A percentile compares a stretch with the other conserved stretches of the same genome.
Evolutionary conservation across 2,888 invertebrate species (phyloP).

Genomic region (Eubasilissa splendida): DNA sequence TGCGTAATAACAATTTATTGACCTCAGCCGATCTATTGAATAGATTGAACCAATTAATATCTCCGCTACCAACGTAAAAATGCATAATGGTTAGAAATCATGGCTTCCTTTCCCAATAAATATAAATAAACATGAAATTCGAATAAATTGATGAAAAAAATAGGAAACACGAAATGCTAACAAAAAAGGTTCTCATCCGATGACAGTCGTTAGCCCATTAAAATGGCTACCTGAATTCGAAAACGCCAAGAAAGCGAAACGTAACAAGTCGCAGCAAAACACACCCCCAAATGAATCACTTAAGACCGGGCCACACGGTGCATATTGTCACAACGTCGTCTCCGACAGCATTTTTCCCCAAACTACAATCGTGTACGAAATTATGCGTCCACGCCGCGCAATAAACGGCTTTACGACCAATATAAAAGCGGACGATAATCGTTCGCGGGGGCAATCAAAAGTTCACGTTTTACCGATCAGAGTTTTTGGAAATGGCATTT

Average conservation of each 20-base stretch:
- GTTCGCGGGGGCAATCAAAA: constrained; percentile 47
- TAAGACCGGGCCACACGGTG: background rate
- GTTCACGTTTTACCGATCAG: constrained; percentile 49
- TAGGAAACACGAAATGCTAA: constrained; percentile 44
- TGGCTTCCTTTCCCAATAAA: constrained; percentile 52
- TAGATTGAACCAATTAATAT: constrained; percentile 36
- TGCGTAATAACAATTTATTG: background rate
- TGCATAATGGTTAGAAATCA: constrained; percentile 46
- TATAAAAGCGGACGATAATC: constrained; percentile 48
- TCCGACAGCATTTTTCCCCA: constrained; percentile 40
- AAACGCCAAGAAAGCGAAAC: constrained; percentile 25
- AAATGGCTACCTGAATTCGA: constrained; percentile 58
- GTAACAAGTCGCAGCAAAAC: constrained; percentile 32
- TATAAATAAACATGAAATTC: constrained; percentile 43
- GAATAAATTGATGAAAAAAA: constrained; percentile 50
- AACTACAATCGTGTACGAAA: constrained; percentile 49
- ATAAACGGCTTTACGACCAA: constrained; percentile 51
- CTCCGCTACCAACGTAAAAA: constrained; percentile 43
- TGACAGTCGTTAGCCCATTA: constrained; percentile 58
- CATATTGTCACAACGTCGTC: background rate
- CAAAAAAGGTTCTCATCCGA: constrained; percentile 56
- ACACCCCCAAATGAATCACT: constrained; percentile 12
- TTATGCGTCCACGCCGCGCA: constrained; percentile 49
- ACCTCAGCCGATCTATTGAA: background rate
- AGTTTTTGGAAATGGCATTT: constrained; percentile 55